Percentiles rank a stretch among this genome's conserved stretches.
Conservation (phyloP, 92 coral and sea anemone species). For the Pocillopora grandis region DNA sequence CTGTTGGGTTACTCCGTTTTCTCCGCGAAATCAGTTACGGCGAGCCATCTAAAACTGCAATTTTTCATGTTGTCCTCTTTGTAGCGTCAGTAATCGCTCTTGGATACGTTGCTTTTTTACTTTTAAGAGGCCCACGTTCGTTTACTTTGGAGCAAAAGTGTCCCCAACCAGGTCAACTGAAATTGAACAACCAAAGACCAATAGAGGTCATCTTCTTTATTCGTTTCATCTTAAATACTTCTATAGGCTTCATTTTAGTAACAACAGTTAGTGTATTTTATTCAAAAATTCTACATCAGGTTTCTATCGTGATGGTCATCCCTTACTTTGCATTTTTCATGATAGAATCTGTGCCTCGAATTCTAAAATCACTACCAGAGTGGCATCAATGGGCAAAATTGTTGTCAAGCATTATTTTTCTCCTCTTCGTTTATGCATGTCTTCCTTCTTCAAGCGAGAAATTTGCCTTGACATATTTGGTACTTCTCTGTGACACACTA, state of each 20-base stretch:
- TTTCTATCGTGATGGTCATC: neutral
- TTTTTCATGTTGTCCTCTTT: neutral
- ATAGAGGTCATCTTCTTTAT: neutral
- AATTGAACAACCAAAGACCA: neutral
- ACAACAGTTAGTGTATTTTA: neutral
- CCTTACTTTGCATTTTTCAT: neutral
- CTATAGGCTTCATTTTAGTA: neutral
- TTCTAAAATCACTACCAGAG: neutral
- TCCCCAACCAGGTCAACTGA: slow-evolving; percentile 16
- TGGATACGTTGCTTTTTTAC: neutral
- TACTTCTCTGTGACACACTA: slow-evolving; percentile 2
- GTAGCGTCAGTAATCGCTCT: neutral
- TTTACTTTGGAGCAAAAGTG: neutral
- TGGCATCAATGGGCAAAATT: neutral
- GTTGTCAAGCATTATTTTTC: too few species aligned
- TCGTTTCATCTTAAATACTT: neutral
- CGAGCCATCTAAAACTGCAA: neutral
- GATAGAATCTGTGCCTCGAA: neutral
- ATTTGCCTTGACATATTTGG: neutral
- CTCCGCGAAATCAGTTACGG: too few species aligned
- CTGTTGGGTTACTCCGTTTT: neutral
- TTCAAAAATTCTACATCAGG: neutral
- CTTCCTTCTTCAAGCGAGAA: neutral
- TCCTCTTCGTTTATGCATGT: neutral
- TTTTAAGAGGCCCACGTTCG: neutral